Conservation (phyloP, 2,113 vertebrate species). For the Spermophilus dauricus region DNA sequence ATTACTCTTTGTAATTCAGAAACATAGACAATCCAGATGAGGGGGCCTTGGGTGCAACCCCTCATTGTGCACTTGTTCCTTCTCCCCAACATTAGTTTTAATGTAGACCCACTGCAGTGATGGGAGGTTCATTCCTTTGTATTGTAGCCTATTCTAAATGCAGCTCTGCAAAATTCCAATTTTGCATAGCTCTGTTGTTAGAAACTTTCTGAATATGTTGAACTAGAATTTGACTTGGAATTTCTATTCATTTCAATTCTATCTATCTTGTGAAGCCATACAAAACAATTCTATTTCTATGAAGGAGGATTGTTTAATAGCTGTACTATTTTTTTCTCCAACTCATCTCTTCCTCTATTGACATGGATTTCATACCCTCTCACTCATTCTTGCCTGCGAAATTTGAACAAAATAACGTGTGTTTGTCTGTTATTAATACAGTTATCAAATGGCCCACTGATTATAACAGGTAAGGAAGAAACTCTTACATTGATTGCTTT, state of each 20-base stretch:
- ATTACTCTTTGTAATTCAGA: background rate
- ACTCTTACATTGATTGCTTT: background rate
- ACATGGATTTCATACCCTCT: background rate
- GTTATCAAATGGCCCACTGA: background rate
- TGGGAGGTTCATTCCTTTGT: background rate
- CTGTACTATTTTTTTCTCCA: background rate
- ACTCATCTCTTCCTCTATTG: background rate
- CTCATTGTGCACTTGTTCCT: background rate
- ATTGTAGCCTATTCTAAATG: background rate
- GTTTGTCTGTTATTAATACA: background rate
- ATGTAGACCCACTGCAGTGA: background rate
- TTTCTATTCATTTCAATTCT: slow-evolving; percentile 38
- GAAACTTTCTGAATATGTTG: background rate
- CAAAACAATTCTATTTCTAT: slow-evolving; percentile 20
- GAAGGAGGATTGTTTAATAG: slow-evolving; percentile 31
- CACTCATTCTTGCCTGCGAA: background rate
- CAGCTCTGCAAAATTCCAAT: background rate
- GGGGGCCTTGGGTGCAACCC: too few species aligned
- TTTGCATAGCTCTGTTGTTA: background rate
- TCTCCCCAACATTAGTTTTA: background rate
- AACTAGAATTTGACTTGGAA: slow-evolving; percentile 14
- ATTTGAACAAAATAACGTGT: background rate
- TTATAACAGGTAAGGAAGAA: background rate
- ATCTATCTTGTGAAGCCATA: background rate
- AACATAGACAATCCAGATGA: background rate